Evolutionary conservation across 2,888 invertebrate species (phyloP), one percentile per base, ranked within the genome.

Genomic region (Netelia melanura): DNA sequence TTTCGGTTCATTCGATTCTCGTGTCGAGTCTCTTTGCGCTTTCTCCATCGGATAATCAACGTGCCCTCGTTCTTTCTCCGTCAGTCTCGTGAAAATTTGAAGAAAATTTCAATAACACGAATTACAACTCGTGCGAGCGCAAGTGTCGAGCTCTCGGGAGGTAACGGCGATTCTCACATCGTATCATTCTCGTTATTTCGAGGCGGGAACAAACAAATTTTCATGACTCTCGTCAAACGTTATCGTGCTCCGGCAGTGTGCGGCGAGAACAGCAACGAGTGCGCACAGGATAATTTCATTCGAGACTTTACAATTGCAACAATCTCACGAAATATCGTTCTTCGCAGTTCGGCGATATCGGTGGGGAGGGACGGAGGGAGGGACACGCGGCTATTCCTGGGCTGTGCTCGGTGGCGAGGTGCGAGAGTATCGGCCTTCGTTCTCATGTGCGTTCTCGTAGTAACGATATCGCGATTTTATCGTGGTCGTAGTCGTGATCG

Each of bases 391-490:
- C 89, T 89, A 87, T 89, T 88, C 87, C 89, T 87, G 88, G 89
- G 89, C 87, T 90, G 90, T 88, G 90, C 90, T 89, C 90, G 90
- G 86, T 92, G 90, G 91, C 95, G 95, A 88, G 83, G 70, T 56
- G 48, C 83, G 84, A 93, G 90, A 81, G 62, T 65, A 48, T 81
- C 54, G 72, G 68, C 70, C 86, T 86, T 79, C 90, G 86, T 72
- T 67, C 76, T 88, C 88, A 89, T 92, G 91, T 92, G 91, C 91
- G 91, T 91, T 90, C 58, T 58, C 58, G 58, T 58, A 21, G 17
- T 58, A 21, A 89, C 88, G 88, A 86, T 89, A 75, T 91, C 90
- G 89, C 88, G 89, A 86, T 86, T 88, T 88, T 87, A 88, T 90
- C 87, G 84, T 89, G 88, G 88, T 89, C 85, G 85, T 88, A 88